Evolutionary conservation across 2,797 vertebrate genomes (phyloP).

Genomic region (Meriones psammophilus): DNA sequence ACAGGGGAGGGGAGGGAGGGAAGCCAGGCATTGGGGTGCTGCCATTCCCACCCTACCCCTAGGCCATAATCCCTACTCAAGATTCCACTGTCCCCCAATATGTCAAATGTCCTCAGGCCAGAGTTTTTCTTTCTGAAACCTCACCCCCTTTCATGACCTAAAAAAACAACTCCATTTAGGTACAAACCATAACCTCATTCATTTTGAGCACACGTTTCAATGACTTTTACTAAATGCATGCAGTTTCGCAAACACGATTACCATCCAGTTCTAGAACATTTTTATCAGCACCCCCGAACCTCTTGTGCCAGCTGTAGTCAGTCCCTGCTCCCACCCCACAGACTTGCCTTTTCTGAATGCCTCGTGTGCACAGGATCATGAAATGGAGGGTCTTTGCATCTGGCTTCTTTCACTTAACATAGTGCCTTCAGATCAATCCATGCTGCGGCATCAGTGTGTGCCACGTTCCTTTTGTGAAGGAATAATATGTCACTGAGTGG

Average conservation of each 20-base stretch:
- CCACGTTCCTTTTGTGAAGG: not conserved
- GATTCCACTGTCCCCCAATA: not conserved
- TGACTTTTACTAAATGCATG: not conserved
- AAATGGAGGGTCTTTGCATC: not conserved
- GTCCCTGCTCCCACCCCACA: not conserved
- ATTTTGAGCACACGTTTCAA: not conserved
- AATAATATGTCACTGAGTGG: not conserved
- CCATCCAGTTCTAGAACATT: not conserved
- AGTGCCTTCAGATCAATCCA: not conserved
- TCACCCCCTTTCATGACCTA: not conserved
- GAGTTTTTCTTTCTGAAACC: not conserved
- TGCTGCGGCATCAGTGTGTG: not conserved
- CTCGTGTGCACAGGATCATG: not conserved
- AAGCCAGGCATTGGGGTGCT: not conserved
- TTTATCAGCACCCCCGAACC: not conserved
- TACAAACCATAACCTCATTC: not conserved
- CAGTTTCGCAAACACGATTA: not conserved
- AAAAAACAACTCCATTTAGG: not conserved
- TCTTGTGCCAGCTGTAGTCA: not conserved
- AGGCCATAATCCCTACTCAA: not conserved
- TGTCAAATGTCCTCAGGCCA: not conserved
- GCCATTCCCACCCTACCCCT: not conserved
- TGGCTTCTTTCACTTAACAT: not conserved
- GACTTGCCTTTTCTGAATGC: not conserved
- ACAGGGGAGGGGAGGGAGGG: not conserved